A percentile compares a stretch with the other conserved stretches of the same genome.
Evolutionary conservation across 2,113 vertebrate genomes (phyloP).

Genomic region (Myotis brandtii): DNA sequence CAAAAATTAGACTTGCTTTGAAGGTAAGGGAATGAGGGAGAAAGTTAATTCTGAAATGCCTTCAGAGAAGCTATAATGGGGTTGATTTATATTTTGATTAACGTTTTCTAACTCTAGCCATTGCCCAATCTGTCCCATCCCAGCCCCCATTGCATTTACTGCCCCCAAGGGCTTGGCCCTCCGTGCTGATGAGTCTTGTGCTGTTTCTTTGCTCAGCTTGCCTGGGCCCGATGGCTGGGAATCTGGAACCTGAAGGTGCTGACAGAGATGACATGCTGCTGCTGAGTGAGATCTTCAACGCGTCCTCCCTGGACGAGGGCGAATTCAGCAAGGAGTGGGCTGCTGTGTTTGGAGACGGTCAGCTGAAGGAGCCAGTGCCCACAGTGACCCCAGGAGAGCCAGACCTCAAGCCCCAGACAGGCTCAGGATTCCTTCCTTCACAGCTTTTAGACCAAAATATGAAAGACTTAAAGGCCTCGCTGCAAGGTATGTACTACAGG

Average conservation of each 20-base stretch:
- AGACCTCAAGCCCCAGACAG: constrained; percentile 78
- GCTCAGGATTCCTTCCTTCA: constrained; percentile 93
- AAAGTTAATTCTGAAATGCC: neutral
- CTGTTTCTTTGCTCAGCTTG: constrained; percentile 77
- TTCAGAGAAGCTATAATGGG: neutral
- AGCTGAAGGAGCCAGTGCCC: constrained; percentile 60
- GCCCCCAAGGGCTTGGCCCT: neutral
- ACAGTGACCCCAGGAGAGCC: constrained; percentile 77
- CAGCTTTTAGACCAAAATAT: constrained; percentile 95
- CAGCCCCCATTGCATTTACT: too few species aligned
- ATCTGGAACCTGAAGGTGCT: constrained; percentile 82
- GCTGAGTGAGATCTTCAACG: constrained; percentile 93
- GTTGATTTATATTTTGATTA: neutral
- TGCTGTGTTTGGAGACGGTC: constrained; percentile 91
- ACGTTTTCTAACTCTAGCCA: neutral
- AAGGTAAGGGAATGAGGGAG: neutral
- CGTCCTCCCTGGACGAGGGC: constrained; percentile 90
- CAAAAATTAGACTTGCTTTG: constrained; percentile 6
- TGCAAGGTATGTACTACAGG: constrained; percentile 85
- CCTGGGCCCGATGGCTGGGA: constrained; percentile 78
- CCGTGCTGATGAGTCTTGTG: neutral
- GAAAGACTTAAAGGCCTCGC: constrained; percentile 88
- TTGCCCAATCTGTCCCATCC: neutral
- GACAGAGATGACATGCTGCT: constrained; percentile 92
- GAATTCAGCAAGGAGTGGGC: constrained; percentile 94